Conservation (phyloP, 2,113 vertebrate genomes). For the Crotalus viridis region DNA sequence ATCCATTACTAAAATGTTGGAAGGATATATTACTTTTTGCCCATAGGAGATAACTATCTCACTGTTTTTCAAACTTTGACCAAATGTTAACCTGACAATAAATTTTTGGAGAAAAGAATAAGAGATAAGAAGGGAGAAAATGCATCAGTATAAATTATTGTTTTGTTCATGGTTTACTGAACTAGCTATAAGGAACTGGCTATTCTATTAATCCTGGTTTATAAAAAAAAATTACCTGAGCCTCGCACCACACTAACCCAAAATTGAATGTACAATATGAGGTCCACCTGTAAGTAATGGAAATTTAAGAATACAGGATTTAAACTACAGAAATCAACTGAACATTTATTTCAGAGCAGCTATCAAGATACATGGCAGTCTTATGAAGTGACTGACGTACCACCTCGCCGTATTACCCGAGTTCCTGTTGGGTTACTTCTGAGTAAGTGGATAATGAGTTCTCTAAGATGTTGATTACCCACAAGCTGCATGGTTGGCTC, state of each 20-base stretch:
- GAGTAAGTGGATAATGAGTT: neutral
- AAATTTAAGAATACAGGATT: neutral
- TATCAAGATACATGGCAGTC: neutral
- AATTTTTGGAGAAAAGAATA: neutral
- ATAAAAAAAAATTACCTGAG: neutral
- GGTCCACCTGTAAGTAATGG: neutral
- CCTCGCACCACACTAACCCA: neutral
- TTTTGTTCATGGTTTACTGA: neutral
- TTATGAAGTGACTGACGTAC: neutral
- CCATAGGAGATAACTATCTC: neutral
- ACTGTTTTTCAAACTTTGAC: neutral
- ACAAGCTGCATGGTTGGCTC: neutral
- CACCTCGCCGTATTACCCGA: neutral
- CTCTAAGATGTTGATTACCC: neutral
- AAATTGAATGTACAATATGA: neutral
- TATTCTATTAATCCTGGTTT: neutral
- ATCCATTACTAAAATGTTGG: neutral
- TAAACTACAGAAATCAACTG: neutral
- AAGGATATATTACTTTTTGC: neutral
- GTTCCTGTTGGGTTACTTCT: neutral
- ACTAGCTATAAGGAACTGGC: neutral
- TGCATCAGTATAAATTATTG: neutral
- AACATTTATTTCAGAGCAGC: neutral
- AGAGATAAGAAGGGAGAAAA: neutral
- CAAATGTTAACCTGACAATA: neutral